Conservation (phyloP, 1,140 invertebrate species). For the Neodiprion fabricii region DNA sequence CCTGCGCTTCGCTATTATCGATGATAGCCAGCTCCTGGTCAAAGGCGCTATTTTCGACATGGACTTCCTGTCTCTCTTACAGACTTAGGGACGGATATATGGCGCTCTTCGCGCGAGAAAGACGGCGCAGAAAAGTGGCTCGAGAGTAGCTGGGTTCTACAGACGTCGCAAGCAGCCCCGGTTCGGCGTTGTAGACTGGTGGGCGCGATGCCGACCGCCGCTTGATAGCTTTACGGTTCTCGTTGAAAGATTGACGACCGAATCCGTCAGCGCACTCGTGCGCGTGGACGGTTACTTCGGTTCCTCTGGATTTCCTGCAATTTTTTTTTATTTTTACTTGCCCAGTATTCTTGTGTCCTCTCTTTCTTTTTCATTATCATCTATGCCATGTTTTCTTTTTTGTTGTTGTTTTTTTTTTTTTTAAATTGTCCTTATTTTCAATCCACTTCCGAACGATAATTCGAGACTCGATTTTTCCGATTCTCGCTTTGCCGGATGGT, state of each 20-base stretch:
- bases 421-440: no score
- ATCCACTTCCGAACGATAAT: no score
- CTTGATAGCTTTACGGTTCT: conserved; percentile 51
- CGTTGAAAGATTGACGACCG: conserved; percentile 56
- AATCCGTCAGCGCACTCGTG: conserved; percentile 49
- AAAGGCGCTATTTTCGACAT: not conserved
- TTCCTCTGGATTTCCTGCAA: conserved; percentile 47
- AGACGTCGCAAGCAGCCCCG: not conserved
- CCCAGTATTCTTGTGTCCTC: not conserved
- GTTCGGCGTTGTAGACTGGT: not conserved
- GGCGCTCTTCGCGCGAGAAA: conserved; percentile 6
- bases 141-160: not conserved
- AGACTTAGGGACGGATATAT: conserved; percentile 14
- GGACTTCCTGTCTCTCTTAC: not conserved
- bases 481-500: no score
- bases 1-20: not conserved
- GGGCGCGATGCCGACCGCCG: conserved; percentile 34
- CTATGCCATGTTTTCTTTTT: not conserved
- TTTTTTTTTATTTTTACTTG: conserved; percentile 29
- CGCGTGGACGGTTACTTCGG: conserved; percentile 36
- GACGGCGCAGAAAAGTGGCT: not conserved
- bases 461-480: no score
- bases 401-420: no score
- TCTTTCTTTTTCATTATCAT: not conserved
- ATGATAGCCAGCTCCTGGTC: not conserved